These are phyloP conservation scores for Platycercus adscitus DNA, from an alignment of 2,113 vertebrate genomes.

Conservation along the genomic window DNA sequence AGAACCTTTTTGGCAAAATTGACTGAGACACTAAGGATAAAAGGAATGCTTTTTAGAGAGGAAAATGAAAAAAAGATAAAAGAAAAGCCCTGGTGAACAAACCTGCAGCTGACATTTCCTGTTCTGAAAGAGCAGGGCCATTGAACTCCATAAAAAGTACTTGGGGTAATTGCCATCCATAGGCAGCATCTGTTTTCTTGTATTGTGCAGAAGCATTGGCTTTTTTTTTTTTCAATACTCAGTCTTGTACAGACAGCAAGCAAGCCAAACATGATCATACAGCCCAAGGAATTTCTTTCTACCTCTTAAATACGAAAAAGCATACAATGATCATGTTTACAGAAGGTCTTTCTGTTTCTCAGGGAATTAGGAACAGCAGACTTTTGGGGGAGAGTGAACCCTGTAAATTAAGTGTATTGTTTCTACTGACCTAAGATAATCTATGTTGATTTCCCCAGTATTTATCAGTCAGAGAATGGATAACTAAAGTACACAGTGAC, in stretches of 20 bases:
- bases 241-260: background rate
- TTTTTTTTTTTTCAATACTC: background rate
- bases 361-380: background rate
- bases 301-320: background rate
- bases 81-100: background rate
- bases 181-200: background rate
- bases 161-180: background rate
- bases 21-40: background rate
- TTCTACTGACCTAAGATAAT: background rate
- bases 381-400: background rate
- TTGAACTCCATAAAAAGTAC: background rate
- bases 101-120: constrained; percentile 9
- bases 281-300: background rate
- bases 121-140: background rate
- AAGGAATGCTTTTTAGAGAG: background rate
- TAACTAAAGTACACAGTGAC: background rate
- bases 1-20: background rate
- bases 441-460: background rate
- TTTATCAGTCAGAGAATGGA: background rate
- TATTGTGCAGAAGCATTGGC: background rate
- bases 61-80: too few species aligned
- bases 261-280: background rate
- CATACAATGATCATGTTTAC: background rate
- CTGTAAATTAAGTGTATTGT: background rate
- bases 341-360: background rate